Evolutionary conservation across 2,888 invertebrate genomes (phyloP).

Genomic region (Melinopterus prodromus): DNA sequence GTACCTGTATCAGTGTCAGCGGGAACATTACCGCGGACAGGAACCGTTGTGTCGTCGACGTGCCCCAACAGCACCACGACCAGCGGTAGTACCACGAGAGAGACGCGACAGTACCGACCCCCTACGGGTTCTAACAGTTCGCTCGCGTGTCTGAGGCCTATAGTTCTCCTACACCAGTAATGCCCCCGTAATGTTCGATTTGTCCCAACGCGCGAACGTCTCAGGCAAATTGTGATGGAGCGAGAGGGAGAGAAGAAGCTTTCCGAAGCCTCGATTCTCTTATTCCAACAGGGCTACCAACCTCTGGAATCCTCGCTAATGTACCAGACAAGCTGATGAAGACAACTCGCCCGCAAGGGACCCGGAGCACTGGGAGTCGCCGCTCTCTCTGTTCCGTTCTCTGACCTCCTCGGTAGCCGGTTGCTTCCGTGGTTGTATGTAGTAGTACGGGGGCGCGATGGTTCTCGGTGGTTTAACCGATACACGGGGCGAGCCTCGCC

Average conservation of each 20-base stretch:
- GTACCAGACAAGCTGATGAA: slow-evolving; percentile 59
- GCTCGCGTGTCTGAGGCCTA: slow-evolving; percentile 49
- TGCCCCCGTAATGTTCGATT: slow-evolving; percentile 52
- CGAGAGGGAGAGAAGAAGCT: slow-evolving; percentile 47
- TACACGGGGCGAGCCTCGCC: background rate
- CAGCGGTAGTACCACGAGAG: no score
- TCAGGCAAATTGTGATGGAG: slow-evolving; percentile 56
- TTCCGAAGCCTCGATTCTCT: slow-evolving; percentile 22
- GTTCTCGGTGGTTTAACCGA: background rate
- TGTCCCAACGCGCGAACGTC: slow-evolving; percentile 51
- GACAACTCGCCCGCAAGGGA: slow-evolving; percentile 59
- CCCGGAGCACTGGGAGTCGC: slow-evolving; percentile 45
- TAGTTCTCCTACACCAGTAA: slow-evolving; percentile 41
- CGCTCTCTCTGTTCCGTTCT: slow-evolving; percentile 31
- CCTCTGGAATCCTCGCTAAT: slow-evolving; percentile 46
- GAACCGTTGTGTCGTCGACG: slow-evolving; percentile 25
- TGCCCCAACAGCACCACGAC: slow-evolving; percentile 9
- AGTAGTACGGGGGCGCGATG: background rate
- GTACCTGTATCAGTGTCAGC: slow-evolving; percentile 42
- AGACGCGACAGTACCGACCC: slow-evolving; percentile 24
- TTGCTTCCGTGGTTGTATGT: background rate
- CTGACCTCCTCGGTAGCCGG: slow-evolving; percentile 16
- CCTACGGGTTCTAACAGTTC: slow-evolving; percentile 42
- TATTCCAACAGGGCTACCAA: slow-evolving; percentile 11
- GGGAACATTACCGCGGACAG: slow-evolving; percentile 39